Evolutionary conservation across 2,888 invertebrate genomes (phyloP), one percentile per base, ranked within the genome.

Genomic region (Hipparchia sbordonii): DNA sequence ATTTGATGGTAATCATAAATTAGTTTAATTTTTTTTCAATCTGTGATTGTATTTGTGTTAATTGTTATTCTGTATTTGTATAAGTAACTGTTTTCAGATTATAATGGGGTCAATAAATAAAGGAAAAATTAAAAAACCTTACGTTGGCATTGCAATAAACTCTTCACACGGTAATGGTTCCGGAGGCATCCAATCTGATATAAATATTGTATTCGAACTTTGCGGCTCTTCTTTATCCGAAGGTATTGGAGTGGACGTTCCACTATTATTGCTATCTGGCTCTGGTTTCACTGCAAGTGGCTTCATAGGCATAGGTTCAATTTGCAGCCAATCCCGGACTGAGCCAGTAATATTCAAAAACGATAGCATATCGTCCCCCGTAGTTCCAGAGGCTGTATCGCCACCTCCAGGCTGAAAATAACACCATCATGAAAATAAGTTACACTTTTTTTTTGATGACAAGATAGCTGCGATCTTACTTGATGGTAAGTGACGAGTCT

Each of bases 121-220:
- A 6, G 5, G 45, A 62, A 60, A 33, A 33, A 45, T 45, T 56
- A 52, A 80, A 57, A 48, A 46, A 73, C 57, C 95, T 85, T 95
- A 95, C 67, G 96, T 96, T 0, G 96, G 94, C 72, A 92, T 82
- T 0, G 93, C 97, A 0, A 91, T 86, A 79, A 97, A 97, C 65
- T 94, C 87, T 0, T 85, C 85, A 67, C 89, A 85, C 0, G 79
- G 81, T 54, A 96, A 88, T 0, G 93, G 89, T 68, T 92, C 91
- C 0, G 96, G 84, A 3, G 95, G 94, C 66, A 95, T 80, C 97
- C 97, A 97, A 68, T 95, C 92, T 0, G 89, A 85, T 77, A 93
- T 86, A 71, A 88, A 89, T 12, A 92, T 77, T 0, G 88, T 85
- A 71, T 86, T 83, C 0, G 82, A 76, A 51, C 72, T 73, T 2